These are phyloP conservation scores for Hylaeus anthracinus DNA, from an alignment of 1,140 invertebrate species.

Conservation along the genomic window DNA sequence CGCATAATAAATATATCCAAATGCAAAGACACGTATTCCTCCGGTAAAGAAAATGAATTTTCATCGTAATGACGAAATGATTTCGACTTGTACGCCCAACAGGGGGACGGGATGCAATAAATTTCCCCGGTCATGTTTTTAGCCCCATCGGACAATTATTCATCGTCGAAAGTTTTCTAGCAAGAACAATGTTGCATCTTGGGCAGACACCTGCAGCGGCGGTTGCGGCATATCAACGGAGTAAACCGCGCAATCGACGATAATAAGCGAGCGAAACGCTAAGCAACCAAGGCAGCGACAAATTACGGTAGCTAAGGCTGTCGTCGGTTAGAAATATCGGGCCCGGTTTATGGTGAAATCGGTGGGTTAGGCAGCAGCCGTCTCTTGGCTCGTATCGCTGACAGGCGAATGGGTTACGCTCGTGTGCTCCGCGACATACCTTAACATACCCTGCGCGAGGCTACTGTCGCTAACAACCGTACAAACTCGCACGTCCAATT, in stretches of 20 bases:
- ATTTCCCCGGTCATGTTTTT: no score
- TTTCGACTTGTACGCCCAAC: no score
- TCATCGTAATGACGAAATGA: no score
- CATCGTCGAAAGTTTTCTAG: not conserved
- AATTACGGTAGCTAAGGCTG: slow-evolving; percentile 20
- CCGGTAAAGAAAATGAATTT: no score
- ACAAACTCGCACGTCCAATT: not conserved
- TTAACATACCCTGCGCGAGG: not conserved
- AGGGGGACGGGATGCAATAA: no score
- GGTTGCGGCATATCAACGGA: not conserved
- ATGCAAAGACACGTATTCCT: no score
- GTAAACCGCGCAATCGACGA: slow-evolving; percentile 27
- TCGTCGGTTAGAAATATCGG: slow-evolving; percentile 26
- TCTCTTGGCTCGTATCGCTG: not conserved
- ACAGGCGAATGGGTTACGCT: not conserved
- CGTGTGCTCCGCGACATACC: not conserved
- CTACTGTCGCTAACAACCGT: not conserved
- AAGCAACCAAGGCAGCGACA: slow-evolving; percentile 26
- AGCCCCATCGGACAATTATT: not conserved
- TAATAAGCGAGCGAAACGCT: slow-evolving; percentile 22
- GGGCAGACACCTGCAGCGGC: slow-evolving; percentile 13
- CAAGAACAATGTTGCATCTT: not conserved
- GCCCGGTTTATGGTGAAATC: slow-evolving; percentile 40
- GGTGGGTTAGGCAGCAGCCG: slow-evolving; percentile 9
- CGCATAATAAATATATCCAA: no score